A percentile compares a stretch with the other conserved stretches of the same genome.
Evolutionary conservation across 2,113 vertebrate genomes (phyloP).

Genomic region (Peromyscus polionotus): DNA sequence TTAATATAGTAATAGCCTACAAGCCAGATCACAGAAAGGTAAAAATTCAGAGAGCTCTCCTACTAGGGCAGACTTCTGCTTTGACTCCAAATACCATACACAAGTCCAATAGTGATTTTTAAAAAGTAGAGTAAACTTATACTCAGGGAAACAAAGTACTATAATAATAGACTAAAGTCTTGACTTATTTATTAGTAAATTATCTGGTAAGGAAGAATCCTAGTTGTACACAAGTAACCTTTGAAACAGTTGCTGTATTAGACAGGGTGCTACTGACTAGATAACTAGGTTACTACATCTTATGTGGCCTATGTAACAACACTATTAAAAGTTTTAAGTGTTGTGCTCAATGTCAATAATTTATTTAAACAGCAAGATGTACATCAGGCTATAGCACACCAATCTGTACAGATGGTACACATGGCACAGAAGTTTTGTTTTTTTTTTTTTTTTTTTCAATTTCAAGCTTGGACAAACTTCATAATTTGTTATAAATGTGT

Average conservation of each 20-base stretch:
- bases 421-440: not conserved
- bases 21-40: not conserved
- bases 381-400: not conserved
- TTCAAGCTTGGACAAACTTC: not conserved
- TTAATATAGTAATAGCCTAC: not conserved
- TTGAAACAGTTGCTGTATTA: not conserved
- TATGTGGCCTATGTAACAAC: not conserved
- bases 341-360: not conserved
- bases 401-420: not conserved
- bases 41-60: not conserved
- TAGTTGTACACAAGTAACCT: not conserved
- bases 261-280: not conserved
- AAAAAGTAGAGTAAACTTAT: not conserved
- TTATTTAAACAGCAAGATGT: not conserved
- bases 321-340: conserved; percentile 16
- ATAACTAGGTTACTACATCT: not conserved
- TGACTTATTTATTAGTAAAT: conserved; percentile 39
- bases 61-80: not conserved
- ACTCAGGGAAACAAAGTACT: not conserved
- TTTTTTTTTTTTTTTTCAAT: not conserved
- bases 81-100: not conserved
- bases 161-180: not conserved
- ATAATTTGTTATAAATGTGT: not conserved
- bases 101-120: not conserved
- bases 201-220: not conserved